phyloP scores from a whole-genome alignment of 2,888 invertebrate species.

The Metopia argyrocephala region DNA sequence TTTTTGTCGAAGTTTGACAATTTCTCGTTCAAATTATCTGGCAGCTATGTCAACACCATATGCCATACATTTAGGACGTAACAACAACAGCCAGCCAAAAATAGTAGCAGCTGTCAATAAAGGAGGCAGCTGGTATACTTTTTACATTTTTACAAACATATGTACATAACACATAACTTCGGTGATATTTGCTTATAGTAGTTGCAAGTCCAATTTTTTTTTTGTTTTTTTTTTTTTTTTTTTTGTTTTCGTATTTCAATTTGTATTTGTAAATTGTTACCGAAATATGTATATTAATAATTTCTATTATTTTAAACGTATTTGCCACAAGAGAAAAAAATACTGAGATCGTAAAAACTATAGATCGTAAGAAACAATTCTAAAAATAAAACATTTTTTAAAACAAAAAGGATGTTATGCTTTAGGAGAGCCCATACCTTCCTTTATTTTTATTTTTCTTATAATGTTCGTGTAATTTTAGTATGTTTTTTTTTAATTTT shows the following conservation, averaged over 20 bases:
- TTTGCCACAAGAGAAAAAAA: slow-evolving; percentile 33
- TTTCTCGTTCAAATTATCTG: too few species aligned
- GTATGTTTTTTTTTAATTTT: slow-evolving; percentile 31
- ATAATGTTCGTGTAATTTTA: slow-evolving; percentile 2
- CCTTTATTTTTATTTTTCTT: slow-evolving; percentile 19
- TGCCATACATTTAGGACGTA: slow-evolving; percentile 55
- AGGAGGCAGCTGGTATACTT: slow-evolving; percentile 58
- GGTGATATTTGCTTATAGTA: slow-evolving; percentile 52
- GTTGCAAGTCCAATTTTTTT: too few species aligned
- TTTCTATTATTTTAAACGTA: neutral
- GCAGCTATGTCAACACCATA: slow-evolving; percentile 58
- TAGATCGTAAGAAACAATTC: too few species aligned
- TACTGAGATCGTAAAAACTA: too few species aligned
- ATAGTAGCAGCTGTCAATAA: slow-evolving; percentile 60
- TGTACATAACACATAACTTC: slow-evolving; percentile 1
- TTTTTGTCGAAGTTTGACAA: too few species aligned
- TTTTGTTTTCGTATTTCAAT: slow-evolving; percentile 2
- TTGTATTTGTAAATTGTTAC: too few species aligned
- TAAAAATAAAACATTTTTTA: too few species aligned
- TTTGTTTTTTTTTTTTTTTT: too few species aligned
- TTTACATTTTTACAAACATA: slow-evolving; percentile 16
- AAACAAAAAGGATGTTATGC: too few species aligned
- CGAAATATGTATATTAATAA: too few species aligned
- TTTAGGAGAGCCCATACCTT: too few species aligned
- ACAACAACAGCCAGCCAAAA: slow-evolving; percentile 57